Evolutionary conservation across 2,888 invertebrate species (phyloP), one percentile per base, ranked within the genome.

Genomic region (Adela reaumurella): DNA sequence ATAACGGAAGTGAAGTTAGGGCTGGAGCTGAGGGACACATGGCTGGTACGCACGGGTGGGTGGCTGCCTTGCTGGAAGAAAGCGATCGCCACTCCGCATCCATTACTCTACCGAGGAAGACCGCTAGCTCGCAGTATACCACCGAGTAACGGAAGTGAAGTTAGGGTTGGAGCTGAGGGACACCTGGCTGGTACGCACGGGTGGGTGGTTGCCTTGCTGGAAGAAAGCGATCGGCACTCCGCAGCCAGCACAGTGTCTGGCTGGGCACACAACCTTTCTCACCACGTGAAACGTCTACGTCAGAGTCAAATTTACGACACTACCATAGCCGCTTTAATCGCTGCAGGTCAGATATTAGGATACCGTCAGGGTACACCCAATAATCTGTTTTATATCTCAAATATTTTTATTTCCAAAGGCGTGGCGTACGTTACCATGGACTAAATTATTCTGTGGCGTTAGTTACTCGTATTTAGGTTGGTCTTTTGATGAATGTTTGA

Each of bases 11-110:
- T 95, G 3, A 91, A 85, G 65, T 94, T 93, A 0, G 91, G 91
- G 70, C 94, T 94, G n/a, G 94, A 95, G 62, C 90, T 92, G 52
- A 95, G 80, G 1, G 94, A 95, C 46, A 93, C 90, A 71, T 94
- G 94, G 67, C 94, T 94, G 52, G 92, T 91, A 45, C 92, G 82
- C 48, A 90, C 87, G 24, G 74, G 28, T 8, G 35, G 35, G 61
- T 66, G 76, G 70, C 78, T 73, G 71, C 77, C 78, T 78, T 77
- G 78, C 78, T 78, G 78, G 71, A 78, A 77, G 64, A 77, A 74
- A 64, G 74, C 65, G 88, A 63, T 90, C 90, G 55, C 84, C 79
- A 42, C 92, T 83, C 57, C 85, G 86, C 61, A 90, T 92, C 89
- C 57, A 90, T 87, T 47, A 90, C 82, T 52, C 88, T 81, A 1